phyloP scores from a whole-genome alignment of 2,888 invertebrate species.

The Caenorhabditis angaria region DNA sequence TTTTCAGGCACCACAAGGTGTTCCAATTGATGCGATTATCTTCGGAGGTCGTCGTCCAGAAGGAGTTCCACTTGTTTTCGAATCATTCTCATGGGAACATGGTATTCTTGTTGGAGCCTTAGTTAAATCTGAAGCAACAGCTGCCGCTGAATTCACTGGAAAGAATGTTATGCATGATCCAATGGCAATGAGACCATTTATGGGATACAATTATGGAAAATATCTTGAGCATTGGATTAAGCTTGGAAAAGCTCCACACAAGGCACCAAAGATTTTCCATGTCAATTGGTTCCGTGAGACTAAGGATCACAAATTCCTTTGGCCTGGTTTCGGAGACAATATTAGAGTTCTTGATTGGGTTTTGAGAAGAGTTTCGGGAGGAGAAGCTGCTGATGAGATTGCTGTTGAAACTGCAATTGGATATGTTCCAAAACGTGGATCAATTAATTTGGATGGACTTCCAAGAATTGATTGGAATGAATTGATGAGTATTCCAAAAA shows the following conservation, averaged over 20 bases:
- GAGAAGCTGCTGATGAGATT: slow-evolving; percentile 64
- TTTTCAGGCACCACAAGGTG: slow-evolving; percentile 73
- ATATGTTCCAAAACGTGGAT: slow-evolving; percentile 71
- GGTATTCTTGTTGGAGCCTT: slow-evolving; percentile 94
- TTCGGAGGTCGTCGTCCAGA: slow-evolving; percentile 92
- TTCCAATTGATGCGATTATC: slow-evolving; percentile 80
- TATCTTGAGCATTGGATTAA: slow-evolving; percentile 94
- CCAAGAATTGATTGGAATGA: slow-evolving; percentile 81
- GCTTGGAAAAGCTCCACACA: slow-evolving; percentile 75
- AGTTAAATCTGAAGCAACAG: slow-evolving; percentile 95
- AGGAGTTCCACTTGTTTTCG: slow-evolving; percentile 92
- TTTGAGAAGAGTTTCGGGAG: slow-evolving; percentile 83
- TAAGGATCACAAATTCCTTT: slow-evolving; percentile 80
- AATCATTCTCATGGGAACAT: slow-evolving; percentile 91
- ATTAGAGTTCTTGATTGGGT: slow-evolving; percentile 92
- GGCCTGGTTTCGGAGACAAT: slow-evolving; percentile 99
- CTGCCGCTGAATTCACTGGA: slow-evolving; percentile 96
- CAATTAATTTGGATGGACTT: slow-evolving; percentile 82
- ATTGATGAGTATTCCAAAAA: slow-evolving; percentile 86
- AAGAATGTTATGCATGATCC: slow-evolving; percentile 91
- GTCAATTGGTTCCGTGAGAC: slow-evolving; percentile 98
- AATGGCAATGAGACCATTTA: slow-evolving; percentile 99
- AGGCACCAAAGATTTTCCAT: slow-evolving; percentile 92
- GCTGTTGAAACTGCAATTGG: slow-evolving; percentile 78
- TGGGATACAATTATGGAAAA: slow-evolving; percentile 97